Conservation (phyloP, 1,140 invertebrate species). For the Drosophila micromelanica region DNA sequence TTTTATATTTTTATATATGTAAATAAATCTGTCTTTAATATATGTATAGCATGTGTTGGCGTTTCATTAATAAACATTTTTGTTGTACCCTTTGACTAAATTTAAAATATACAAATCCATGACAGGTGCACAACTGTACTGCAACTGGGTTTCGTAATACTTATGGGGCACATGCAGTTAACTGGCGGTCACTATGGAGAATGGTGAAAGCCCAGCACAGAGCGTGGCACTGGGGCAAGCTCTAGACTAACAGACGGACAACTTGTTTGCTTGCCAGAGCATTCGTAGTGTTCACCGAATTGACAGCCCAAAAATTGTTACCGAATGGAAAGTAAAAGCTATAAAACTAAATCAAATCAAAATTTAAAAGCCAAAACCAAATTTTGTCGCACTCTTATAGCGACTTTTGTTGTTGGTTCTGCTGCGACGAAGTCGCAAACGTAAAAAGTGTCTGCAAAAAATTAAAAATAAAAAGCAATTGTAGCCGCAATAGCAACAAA, state of each 20-base stretch:
- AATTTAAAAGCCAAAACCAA: not conserved
- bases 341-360: not conserved
- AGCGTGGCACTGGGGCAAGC: slow-evolving; percentile 5
- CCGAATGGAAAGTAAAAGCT: slow-evolving; percentile 30
- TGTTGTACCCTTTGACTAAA: not conserved
- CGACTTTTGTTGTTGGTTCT: slow-evolving; percentile 48
- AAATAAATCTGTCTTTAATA: not conserved
- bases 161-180: slow-evolving; percentile 21
- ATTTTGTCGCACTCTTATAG: slow-evolving; percentile 17
- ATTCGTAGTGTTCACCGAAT: slow-evolving; percentile 13
- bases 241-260: not conserved
- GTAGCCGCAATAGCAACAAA: slow-evolving; percentile 32
- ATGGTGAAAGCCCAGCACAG: slow-evolving; percentile 32
- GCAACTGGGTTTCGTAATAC: slow-evolving; percentile 34
- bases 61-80: not conserved
- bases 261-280: slow-evolving; percentile 29
- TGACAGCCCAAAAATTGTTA: slow-evolving; percentile 36
- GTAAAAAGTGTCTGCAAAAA: slow-evolving; percentile 31
- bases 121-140: slow-evolving; percentile 22
- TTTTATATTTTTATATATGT: not conserved
- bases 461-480: slow-evolving; percentile 41
- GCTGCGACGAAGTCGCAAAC: slow-evolving; percentile 8
- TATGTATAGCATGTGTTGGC: not conserved
- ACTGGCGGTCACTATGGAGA: slow-evolving; percentile 11
- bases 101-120: not conserved